phyloP scores from a whole-genome alignment of 37 sponge, comb jelly and placozoan genomes.

The Halichondria panicea region DNA sequence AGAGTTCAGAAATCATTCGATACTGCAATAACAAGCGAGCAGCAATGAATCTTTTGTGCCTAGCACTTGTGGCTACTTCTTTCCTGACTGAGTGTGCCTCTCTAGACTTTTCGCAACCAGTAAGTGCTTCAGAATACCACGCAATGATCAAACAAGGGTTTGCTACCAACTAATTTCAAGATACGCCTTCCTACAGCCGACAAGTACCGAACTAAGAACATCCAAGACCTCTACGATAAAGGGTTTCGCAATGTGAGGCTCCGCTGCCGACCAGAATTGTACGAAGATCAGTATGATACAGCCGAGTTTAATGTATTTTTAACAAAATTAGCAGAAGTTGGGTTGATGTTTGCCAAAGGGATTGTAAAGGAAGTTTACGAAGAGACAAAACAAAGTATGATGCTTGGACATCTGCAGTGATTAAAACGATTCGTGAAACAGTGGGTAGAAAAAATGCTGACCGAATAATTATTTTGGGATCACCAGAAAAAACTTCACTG shows the following conservation, averaged over 20 bases:
- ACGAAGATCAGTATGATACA: neutral
- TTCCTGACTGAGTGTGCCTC: too few relatives aligned
- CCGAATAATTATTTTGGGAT: neutral
- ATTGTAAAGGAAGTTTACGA: neutral
- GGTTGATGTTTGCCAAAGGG: too few relatives aligned
- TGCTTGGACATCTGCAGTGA: neutral
- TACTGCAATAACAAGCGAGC: too few relatives aligned
- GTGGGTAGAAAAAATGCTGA: constrained; percentile 1
- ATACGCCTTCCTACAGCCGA: too few relatives aligned
- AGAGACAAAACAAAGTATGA: neutral
- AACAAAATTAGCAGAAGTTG: neutral
- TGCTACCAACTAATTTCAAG: constrained; percentile 19
- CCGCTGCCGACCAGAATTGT: constrained; percentile 6
- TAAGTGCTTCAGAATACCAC: neutral
- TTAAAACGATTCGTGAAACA: neutral
- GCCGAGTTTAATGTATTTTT: neutral
- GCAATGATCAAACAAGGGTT: neutral
- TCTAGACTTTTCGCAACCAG: neutral
- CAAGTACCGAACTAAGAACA: neutral
- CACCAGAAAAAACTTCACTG: constrained; percentile 10
- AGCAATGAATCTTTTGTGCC: too few relatives aligned
- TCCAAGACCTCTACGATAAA: neutral
- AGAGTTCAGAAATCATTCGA: too few relatives aligned
- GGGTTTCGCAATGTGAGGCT: constrained; percentile 8
- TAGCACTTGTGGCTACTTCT: too few relatives aligned